Percentiles rank a stretch among this genome's conserved stretches.
phyloP scores from a whole-genome alignment of 2,888 invertebrate species.

The Pristionchus maxplancki region DNA sequence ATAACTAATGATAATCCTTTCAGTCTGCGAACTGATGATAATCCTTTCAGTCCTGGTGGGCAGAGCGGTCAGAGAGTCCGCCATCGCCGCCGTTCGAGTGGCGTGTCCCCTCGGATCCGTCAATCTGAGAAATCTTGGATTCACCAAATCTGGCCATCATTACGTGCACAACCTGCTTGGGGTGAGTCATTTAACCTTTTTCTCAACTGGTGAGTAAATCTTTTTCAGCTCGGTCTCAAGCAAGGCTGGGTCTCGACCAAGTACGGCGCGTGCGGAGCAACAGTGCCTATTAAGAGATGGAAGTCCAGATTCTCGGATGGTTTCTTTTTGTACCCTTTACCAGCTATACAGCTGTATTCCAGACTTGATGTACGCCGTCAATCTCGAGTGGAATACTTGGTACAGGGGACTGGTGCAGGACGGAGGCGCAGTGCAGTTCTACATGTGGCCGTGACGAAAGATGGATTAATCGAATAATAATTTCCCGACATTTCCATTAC shows the following conservation, averaged over 20 bases:
- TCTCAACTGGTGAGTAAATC: not conserved
- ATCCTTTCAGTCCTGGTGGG: not conserved
- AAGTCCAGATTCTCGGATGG: not conserved
- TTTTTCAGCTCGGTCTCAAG: not conserved
- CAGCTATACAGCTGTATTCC: not conserved
- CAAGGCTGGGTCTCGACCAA: not conserved
- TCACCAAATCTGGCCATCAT: not conserved
- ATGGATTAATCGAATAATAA: not conserved
- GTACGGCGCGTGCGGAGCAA: not conserved
- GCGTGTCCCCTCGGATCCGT: not conserved
- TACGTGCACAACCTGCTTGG: not conserved
- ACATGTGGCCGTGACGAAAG: not conserved
- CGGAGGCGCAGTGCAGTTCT: not conserved
- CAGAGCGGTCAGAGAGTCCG: not conserved
- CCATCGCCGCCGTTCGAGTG: not conserved
- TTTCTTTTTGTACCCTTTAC: not conserved
- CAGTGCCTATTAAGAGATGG: not conserved
- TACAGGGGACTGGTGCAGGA: constrained; percentile 3
- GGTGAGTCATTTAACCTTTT: not conserved
- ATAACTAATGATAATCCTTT: too few relatives aligned
- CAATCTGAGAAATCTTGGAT: not conserved
- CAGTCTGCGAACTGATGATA: too few relatives aligned
- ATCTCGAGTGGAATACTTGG: constrained; percentile 13
- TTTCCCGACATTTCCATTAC: too few relatives aligned
- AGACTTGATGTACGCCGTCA: not conserved